These are phyloP conservation scores for Bradypus variegatus DNA, from an alignment of 2,797 vertebrate species.

Conservation along the genomic window DNA sequence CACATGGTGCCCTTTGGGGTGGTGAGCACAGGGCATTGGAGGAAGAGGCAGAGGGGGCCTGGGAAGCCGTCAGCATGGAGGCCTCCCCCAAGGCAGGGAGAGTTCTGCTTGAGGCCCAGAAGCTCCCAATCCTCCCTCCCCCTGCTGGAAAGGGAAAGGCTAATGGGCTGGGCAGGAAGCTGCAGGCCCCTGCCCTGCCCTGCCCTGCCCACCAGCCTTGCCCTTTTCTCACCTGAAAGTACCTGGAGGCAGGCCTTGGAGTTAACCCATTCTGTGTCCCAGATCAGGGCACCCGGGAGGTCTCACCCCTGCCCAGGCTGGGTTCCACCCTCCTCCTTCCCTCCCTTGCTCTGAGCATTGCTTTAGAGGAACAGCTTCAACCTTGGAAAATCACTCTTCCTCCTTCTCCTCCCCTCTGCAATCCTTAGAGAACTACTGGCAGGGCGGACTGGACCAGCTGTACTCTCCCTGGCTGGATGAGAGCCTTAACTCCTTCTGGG, in stretches of 20 bases:
- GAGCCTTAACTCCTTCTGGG: slow-evolving; percentile 5
- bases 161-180: background rate
- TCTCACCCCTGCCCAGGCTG: background rate
- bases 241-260: background rate
- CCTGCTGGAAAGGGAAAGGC: background rate
- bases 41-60: background rate
- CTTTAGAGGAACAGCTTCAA: background rate
- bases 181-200: background rate
- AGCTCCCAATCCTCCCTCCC: background rate
- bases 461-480: background rate
- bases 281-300: background rate
- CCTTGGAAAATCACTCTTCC: slow-evolving; percentile 15
- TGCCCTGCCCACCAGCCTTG: background rate
- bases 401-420: background rate
- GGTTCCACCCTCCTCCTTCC: background rate
- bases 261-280: background rate
- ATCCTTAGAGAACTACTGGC: slow-evolving; percentile 36
- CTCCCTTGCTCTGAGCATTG: too few species aligned
- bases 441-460: slow-evolving; percentile 29
- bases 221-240: background rate
- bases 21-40: background rate
- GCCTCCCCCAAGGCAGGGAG: background rate
- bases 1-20: background rate
- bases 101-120: background rate
- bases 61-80: background rate